Evolutionary conservation across 1,140 invertebrate genomes (phyloP).

Genomic region (Drosophila obscura): DNA sequence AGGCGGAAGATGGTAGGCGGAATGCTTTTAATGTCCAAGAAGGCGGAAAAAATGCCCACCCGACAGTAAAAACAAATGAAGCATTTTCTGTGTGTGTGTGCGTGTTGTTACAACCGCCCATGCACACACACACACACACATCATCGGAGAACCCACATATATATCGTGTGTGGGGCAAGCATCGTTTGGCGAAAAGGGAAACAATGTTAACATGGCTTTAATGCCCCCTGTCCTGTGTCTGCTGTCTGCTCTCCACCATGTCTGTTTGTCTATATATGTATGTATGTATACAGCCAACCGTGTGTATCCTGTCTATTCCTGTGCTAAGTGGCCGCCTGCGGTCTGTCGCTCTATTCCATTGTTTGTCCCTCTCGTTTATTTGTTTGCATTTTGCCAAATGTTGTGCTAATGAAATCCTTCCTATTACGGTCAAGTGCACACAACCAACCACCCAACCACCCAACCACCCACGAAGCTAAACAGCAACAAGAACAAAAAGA

Average conservation of each 20-base stretch:
- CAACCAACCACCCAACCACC: slow-evolving; percentile 14
- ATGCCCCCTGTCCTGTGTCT: slow-evolving; percentile 42
- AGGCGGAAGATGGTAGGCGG: background rate
- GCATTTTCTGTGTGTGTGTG: slow-evolving; percentile 51
- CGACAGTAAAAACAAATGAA: slow-evolving; percentile 75
- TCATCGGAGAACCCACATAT: too few relatives aligned
- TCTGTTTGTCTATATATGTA: slow-evolving; percentile 1
- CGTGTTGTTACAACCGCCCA: background rate
- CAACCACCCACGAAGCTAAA: too few relatives aligned
- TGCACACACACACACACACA: background rate
- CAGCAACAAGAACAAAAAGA: slow-evolving; percentile 22
- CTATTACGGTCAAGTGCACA: slow-evolving; percentile 65
- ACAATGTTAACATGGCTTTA: slow-evolving; percentile 74
- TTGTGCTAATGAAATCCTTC: slow-evolving; percentile 79
- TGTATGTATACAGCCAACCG: background rate
- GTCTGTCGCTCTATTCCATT: slow-evolving; percentile 60
- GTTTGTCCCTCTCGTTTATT: slow-evolving; percentile 54
- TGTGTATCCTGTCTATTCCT: slow-evolving; percentile 46
- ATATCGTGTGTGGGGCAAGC: too few relatives aligned
- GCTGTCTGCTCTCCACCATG: background rate
- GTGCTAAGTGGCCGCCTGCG: slow-evolving; percentile 69
- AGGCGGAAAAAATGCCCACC: slow-evolving; percentile 15
- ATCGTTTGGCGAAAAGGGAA: slow-evolving; percentile 44
- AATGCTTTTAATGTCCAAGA: slow-evolving; percentile 1
- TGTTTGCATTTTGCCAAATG: slow-evolving; percentile 78